Conservation (phyloP, 2,113 vertebrate species). For the Trogon surrucura region DNA sequence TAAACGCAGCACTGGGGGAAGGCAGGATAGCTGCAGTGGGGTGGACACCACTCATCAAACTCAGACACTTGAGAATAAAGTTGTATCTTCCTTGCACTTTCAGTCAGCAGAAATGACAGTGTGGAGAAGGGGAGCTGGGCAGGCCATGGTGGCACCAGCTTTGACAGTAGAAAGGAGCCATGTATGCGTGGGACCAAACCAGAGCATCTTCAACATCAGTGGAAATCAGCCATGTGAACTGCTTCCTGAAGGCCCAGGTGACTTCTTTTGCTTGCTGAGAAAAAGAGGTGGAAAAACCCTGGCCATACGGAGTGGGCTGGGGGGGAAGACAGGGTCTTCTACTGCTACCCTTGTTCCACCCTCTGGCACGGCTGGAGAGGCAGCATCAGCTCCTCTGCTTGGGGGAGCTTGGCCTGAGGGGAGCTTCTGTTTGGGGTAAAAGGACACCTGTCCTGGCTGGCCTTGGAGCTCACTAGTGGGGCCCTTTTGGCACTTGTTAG, state of each 20-base stretch:
- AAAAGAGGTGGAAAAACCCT: background rate
- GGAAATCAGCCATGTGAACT: background rate
- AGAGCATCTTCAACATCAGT: accelerated
- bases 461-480: background rate
- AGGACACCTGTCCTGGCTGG: background rate
- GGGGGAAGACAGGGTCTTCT: background rate
- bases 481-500: background rate
- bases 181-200: accelerated
- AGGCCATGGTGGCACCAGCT: background rate
- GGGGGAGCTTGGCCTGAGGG: background rate
- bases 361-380: background rate
- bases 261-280: background rate
- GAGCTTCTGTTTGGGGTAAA: background rate
- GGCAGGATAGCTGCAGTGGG: background rate
- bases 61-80: background rate
- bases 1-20: background rate
- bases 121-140: background rate
- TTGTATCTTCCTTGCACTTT: background rate
- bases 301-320: too few relatives aligned
- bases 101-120: background rate
- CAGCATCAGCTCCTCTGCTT: background rate
- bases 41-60: background rate
- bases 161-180: background rate
- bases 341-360: accelerated
- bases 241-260: accelerated